These are phyloP conservation scores for Hephaestus fuliginosus DNA, from an alignment of 2,797 vertebrate species.

Conservation along the genomic window DNA sequence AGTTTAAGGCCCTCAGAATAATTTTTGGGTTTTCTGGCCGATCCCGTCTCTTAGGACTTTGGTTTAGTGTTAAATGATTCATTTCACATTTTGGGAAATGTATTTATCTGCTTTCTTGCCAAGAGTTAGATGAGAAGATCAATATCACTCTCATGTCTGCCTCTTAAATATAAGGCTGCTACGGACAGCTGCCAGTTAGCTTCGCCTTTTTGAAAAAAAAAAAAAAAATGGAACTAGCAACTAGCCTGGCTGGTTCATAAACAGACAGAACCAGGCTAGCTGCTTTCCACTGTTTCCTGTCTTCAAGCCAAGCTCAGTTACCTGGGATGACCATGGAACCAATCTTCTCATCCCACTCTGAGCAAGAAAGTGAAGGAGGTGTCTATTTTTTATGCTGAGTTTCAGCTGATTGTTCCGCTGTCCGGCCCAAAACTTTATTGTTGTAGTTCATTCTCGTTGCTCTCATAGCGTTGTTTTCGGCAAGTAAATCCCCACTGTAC, in stretches of 20 bases:
- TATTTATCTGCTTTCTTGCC: neutral
- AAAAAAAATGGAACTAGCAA: neutral
- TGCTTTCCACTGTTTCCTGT: neutral
- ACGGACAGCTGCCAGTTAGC: neutral
- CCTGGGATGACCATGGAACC: too few relatives aligned
- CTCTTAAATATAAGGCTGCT: neutral
- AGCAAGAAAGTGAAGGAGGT: too few relatives aligned
- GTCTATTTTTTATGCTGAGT: neutral
- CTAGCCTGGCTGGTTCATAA: too few relatives aligned
- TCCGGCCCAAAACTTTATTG: neutral
- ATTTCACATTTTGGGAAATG: neutral
- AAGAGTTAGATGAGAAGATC: neutral
- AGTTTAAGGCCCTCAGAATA: constrained; percentile 4
- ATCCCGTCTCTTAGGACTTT: neutral
- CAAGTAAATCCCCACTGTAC: neutral
- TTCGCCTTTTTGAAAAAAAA: neutral
- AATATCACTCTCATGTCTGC: neutral
- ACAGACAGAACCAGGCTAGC: neutral
- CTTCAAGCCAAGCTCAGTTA: neutral
- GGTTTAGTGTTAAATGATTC: constrained; percentile 5
- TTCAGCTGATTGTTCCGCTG: neutral
- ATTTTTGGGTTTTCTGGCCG: neutral
- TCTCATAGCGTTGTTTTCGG: neutral
- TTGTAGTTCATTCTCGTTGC: neutral
- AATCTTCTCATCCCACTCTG: too few relatives aligned